Base-by-base conservation (phyloP, 1,140 invertebrate species). In the Sarcophaga peregrina region DNA sequence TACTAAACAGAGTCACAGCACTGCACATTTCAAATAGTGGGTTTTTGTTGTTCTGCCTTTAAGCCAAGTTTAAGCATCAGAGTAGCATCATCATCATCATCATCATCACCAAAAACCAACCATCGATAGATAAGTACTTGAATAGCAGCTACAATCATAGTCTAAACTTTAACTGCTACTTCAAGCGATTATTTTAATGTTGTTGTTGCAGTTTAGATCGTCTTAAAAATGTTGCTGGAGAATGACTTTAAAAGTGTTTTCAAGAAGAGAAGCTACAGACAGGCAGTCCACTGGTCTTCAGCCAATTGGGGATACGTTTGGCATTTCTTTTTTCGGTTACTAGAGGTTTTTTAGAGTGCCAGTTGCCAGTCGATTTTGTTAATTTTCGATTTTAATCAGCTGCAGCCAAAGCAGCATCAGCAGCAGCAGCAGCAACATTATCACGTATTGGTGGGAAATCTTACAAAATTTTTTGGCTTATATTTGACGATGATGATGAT, bases 291-390 rank as follows among this genome's bases (percentile, higher is more conserved):
- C 15, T 58, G n/a, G 54, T 58, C 62, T 20, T 20, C 20, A 20
- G 20, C 20, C 62, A 68, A 20, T 58, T 68, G 62, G 62, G 62
- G 62, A 68, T 68, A 25, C 17, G 62, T 68, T 68, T 68, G 62
- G 62, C 62, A 68, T 68, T 68, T 68, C 62, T 68, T 68, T 58
- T 15, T 58, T n/a, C n/a, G 54, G 6, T n/a, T 58, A n/a, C 20
- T 68, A 8, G 62, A n/a, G 7, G 20, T 68, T 68, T 68, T 68
- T 17, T 52, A 4, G 9, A 52, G 50, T 25, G 20, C 20, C 17
- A n/a, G 20, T n/a, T 68, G 62, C n/a, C 7, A 68, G 17, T 68
- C 4, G 25, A 37, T 68, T 68, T 17, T 68, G 62, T 68, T n/a
- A 9, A 20, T 37, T 17, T 68, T 68, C 10, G 62, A 68, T 68